Base-by-base conservation (phyloP, 2,888 invertebrate species). In the Hemistola chrysoprasaria region DNA sequence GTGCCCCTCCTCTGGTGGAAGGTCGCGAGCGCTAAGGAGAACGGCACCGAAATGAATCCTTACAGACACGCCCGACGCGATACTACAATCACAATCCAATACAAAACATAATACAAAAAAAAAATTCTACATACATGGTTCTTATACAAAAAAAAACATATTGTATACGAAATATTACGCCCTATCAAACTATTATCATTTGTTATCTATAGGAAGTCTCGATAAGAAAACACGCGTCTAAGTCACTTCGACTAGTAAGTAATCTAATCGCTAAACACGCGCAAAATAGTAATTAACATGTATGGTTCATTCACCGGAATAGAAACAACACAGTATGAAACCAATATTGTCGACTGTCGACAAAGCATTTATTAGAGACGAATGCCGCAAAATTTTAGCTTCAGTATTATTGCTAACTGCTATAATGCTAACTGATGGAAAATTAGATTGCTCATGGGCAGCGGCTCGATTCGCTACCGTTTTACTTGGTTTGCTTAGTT, bases 1-100 rank as follows among this genome's bases (percentile, higher is more conserved):
- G 85, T 77, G 82, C 84, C 84, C 85, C 86, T 79, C 84, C 84
- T 80, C 72, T 68, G 69, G 53, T 73, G 83, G 84, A 87, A 87
- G 87, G 87, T 87, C 87, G 86, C 79, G 68, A 73, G 63, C 72
- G 66, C 73, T 71, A 80, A 78, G 79, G 86, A 85, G 86, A 86
- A 81, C 76, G 86, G 86, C 81, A 74, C 72, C 76, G 78, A 70
- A 78, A 79, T 78, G 83, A 65, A 86, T 86, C 85, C 85, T 84
- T 81, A 77, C 62, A 75, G 67, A 75, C 76, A 68, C 67, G 67
- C 71, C 73, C 67, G 71, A 64, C 65, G 51, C 16, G 16, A n/a
- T n/a, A n/a, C n/a, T n/a, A n/a, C n/a, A n/a, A n/a, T n/a, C n/a
- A n/a, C n/a, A n/a, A n/a, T n/a, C n/a, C n/a, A n/a, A n/a, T n/a